Base-by-base conservation (phyloP, 1,140 invertebrate species). In the Heterodera schachtii region DNA sequence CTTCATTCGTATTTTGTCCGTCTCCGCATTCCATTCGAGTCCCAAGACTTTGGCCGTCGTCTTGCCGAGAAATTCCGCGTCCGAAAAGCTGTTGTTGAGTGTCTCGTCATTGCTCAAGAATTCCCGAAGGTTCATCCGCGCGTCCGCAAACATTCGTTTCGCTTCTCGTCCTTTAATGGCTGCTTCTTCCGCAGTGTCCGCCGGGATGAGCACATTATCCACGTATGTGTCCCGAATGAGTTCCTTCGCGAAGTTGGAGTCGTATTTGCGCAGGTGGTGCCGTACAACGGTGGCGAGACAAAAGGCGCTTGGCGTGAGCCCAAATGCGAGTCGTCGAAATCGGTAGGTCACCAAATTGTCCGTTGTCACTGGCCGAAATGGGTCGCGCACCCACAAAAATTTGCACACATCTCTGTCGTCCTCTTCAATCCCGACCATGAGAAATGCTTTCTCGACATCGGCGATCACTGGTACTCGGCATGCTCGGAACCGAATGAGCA, bases 401-500 rank as follows among this genome's bases (percentile, higher is more conserved):
- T 64, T 47, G 66, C 79, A 81, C 67, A 66, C 46, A 19, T 81
- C 13, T 9, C 80, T 52, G 21, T 81, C 80, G n/a, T 82, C 80
- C 46, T 21, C 21, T 0, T 44, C 49, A 8, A 81, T 11, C 19
- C 6, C 44, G 3, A 81, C 47, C 31, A 44, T 47, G 11, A 49
- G 80, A 21, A 82, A 81, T 21, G 80, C 80, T 4, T 75, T 69
- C 47, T 81, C 70, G 3, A 81, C 64, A 41, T 81, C 80, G 2
- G 78, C 46, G 1, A 78, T 3, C 52, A 80, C 79, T n/a, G 73
- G 73, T 19, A 82, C 75, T 5, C 21, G 43, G 6, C 41, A 47
- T 9, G 31, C 2, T 4, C 85, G 76, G 11, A 70, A 82, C 8
- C 86, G 67, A 5, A 86, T 9, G 2, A 87, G 64, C 49, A 86